These are phyloP conservation scores for Agelastica alni DNA, from an alignment of 2,888 invertebrate species.

Conservation along the genomic window DNA sequence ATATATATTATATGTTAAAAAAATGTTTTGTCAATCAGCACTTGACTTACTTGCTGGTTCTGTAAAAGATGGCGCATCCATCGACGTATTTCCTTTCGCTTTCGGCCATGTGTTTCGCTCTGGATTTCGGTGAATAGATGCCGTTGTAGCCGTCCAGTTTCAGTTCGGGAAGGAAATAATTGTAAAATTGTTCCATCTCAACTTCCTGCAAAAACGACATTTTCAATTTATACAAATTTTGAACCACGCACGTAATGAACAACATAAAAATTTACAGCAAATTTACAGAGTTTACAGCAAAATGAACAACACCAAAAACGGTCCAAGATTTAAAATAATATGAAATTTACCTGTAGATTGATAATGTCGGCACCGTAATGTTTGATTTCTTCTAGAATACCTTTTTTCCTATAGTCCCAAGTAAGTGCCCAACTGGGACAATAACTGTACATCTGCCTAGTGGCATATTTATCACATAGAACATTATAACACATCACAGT, in stretches of 20 bases:
- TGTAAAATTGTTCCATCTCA: slow-evolving; percentile 98
- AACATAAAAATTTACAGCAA: too few relatives aligned
- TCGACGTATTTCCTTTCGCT: slow-evolving; percentile 97
- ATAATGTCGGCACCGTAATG: slow-evolving; percentile 98
- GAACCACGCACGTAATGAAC: too few relatives aligned
- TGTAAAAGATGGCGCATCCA: slow-evolving; percentile 98
- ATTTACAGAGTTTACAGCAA: not conserved
- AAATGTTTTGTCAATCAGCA: too few relatives aligned
- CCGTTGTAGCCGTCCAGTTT: slow-evolving; percentile 91
- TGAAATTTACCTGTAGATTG: slow-evolving; percentile 67
- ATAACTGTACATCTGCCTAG: slow-evolving; percentile 98
- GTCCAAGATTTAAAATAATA: not conserved
- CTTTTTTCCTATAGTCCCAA: slow-evolving; percentile 98
- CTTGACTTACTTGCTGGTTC: slow-evolving; percentile 85
- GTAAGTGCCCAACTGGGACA: slow-evolving; percentile 98
- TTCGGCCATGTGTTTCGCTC: slow-evolving; percentile 98
- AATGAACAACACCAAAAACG: not conserved
- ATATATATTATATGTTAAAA: too few relatives aligned
- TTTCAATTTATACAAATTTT: not conserved
- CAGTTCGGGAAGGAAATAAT: slow-evolving; percentile 93
- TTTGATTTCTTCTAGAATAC: slow-evolving; percentile 94
- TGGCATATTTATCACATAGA: slow-evolving; percentile 98
- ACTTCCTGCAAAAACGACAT: slow-evolving; percentile 67
- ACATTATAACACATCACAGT: slow-evolving; percentile 99
- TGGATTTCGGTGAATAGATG: slow-evolving; percentile 96